Evolutionary conservation across 2,888 invertebrate genomes (phyloP).

Genomic region (Geophilus truncorum): DNA sequence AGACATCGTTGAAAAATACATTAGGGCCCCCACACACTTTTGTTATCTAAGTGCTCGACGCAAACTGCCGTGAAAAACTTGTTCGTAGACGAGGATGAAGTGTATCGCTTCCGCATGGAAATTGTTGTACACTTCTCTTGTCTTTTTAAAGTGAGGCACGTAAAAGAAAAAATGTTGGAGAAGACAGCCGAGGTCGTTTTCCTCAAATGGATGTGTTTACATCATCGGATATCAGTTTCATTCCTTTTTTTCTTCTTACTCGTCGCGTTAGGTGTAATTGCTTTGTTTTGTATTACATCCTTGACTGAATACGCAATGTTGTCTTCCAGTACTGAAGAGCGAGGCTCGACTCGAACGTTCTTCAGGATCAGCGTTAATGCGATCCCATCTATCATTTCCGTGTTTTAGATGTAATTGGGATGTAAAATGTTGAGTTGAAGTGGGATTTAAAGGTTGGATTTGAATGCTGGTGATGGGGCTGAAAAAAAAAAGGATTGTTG

Average conservation of each 20-base stretch:
- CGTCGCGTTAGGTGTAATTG: background rate
- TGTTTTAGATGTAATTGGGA: background rate
- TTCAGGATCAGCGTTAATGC: background rate
- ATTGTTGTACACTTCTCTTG: background rate
- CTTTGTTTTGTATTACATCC: slow-evolving; percentile 17
- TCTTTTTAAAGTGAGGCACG: background rate
- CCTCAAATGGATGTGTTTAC: background rate
- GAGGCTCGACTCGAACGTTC: background rate
- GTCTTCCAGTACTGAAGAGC: background rate
- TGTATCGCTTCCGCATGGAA: slow-evolving; percentile 15
- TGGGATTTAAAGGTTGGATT: background rate
- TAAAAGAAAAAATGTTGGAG: background rate
- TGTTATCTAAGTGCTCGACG: slow-evolving; percentile 15
- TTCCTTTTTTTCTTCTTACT: background rate
- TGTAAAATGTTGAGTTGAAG: background rate
- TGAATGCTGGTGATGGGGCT: background rate
- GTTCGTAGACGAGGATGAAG: background rate
- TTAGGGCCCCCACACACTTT: background rate
- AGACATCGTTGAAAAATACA: slow-evolving; percentile 17
- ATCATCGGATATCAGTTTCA: slow-evolving; percentile 12
- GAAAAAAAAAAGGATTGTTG: background rate
- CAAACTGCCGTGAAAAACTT: slow-evolving; percentile 15
- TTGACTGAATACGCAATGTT: slow-evolving; percentile 9
- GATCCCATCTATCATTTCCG: background rate
- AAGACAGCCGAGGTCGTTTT: background rate